Base-by-base conservation (phyloP, 2,888 invertebrate species). In the Agrilus mali region DNA sequence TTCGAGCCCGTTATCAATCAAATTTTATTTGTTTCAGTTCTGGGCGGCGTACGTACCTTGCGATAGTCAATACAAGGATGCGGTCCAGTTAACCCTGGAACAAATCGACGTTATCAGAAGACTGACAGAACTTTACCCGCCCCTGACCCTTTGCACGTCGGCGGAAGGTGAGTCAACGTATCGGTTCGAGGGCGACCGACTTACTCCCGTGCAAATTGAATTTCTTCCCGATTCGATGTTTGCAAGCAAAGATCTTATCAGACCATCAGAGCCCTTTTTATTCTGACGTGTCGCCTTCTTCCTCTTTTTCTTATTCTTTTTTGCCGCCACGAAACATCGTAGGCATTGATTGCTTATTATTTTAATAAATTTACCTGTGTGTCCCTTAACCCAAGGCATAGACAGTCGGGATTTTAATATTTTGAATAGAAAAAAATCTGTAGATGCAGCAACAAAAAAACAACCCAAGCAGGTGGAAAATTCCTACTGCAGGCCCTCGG, bases 31-130 rank as follows among this genome's bases (percentile, higher is more conserved):
- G 55, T 71, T 67, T 45, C 73, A 88, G 86, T 86, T 88, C 66
- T 89, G 88, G 88, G 86, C 86, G 37, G 85, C 85, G 50, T 89
- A 86, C 71, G 86, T 85, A 57, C 80, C 81, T 37, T 89, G 89
- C 66, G 80, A 80, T 55, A 77, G 85, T 38, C 87, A 87, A 64
- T 81, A 84, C 64, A 80, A 82, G 57, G 88, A 89, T 61, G 86
- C 88, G 38, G 86, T 88, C 55, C 83, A 86, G 61, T 71, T 84
- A 55, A 85, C 86, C 31, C 72, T 89, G 58, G 88, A 88, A 60
- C 88, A 89, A 68, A 83, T 87, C 59, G 89, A 89, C 69, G 75
- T 86, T 55, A 87, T 88, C 61, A 78, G 86, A 61, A 75, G 87
- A 51, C 77, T 87, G 55, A 83, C 86, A 7, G 79, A 80, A 55